Evolutionary conservation across 2,797 vertebrate species (phyloP).

Genomic region (Phrynocephalus vlangalii): DNA sequence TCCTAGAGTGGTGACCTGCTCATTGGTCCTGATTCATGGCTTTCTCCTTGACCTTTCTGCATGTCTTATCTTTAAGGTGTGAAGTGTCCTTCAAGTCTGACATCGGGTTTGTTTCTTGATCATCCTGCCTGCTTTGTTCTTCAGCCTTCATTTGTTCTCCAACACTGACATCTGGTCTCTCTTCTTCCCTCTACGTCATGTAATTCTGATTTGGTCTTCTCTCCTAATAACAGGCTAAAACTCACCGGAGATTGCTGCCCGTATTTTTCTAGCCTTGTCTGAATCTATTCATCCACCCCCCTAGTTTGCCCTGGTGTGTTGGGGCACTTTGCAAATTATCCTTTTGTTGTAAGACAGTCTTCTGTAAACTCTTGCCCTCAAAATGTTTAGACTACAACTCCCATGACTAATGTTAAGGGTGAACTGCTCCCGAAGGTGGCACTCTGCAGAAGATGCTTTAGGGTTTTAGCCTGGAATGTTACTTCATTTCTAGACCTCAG

Average conservation of each 20-base stretch:
- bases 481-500: not conserved
- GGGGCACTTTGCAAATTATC: accelerated
- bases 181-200: not conserved
- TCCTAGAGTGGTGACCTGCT: not conserved
- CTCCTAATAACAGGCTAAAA: not conserved
- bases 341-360: not conserved
- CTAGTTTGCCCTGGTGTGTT: not conserved
- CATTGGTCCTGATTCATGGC: not conserved
- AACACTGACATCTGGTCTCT: not conserved
- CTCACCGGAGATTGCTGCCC: not conserved
- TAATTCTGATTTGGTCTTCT: not conserved
- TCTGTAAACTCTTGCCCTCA: not conserved
- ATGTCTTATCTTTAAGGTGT: not conserved
- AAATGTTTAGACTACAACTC: not conserved
- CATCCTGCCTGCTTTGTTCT: not conserved
- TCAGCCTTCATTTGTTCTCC: not conserved
- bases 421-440: not conserved
- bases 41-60: not conserved
- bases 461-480: not conserved
- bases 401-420: not conserved
- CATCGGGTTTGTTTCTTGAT: too few relatives aligned
- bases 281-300: not conserved
- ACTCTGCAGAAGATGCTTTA: not conserved
- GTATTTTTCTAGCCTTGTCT: not conserved
- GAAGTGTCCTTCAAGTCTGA: too few relatives aligned